Conservation (phyloP, 2,888 invertebrate genomes). For the Dicranocentrus wangi region DNA sequence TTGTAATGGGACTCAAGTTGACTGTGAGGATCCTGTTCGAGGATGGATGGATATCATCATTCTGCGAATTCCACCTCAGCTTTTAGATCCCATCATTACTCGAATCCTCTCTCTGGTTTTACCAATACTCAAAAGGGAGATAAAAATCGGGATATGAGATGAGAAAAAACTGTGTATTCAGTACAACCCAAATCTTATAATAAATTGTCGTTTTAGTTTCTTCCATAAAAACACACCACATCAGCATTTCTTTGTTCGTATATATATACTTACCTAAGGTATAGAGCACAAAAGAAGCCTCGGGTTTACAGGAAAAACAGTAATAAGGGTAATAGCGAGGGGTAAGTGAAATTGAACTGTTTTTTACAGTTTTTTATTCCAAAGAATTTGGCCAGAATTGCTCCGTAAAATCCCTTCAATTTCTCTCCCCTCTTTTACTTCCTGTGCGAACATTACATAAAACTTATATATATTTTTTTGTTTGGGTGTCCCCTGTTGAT, state of each 20-base stretch:
- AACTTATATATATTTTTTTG: too few relatives aligned
- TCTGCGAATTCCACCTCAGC: neutral
- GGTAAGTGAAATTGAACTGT: constrained; percentile 34
- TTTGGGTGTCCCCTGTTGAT: constrained; percentile 15
- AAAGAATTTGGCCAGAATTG: neutral
- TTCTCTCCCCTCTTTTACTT: too few relatives aligned
- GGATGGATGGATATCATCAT: too few relatives aligned
- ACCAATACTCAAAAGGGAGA: neutral
- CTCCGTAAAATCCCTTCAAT: constrained; percentile 13
- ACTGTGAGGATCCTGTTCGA: too few relatives aligned
- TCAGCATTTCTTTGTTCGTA: constrained; percentile 21
- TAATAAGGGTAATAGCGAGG: constrained; percentile 22
- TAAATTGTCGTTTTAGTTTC: constrained; percentile 11
- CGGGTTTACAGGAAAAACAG: neutral
- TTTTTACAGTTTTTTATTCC: constrained; percentile 26
- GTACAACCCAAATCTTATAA: too few relatives aligned
- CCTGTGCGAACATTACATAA: too few relatives aligned
- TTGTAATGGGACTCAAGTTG: too few relatives aligned
- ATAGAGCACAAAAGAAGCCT: neutral
- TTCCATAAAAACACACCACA: constrained; percentile 18
- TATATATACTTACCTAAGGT: neutral
- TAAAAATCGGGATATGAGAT: constrained; percentile 16
- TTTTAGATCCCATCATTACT: constrained; percentile 1
- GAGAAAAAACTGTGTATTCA: neutral
- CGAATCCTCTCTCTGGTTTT: constrained; percentile 9